A percentile compares a stretch with the other conserved stretches of the same genome.
Evolutionary conservation across 2,113 vertebrate genomes (phyloP).

Genomic region (Dasypus novemcinctus): DNA sequence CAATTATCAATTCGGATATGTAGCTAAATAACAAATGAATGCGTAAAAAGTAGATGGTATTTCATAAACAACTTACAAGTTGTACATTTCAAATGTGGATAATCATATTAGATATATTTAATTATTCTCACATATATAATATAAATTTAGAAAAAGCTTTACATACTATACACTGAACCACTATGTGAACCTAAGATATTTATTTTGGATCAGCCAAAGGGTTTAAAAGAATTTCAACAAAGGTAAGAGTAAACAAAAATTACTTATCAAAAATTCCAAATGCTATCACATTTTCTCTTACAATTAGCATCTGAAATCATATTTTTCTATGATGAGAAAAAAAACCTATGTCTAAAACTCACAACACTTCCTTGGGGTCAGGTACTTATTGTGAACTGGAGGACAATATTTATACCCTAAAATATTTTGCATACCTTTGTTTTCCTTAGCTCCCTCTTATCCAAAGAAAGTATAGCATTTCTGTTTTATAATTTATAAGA

Average conservation of each 20-base stretch:
- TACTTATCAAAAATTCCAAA: neutral
- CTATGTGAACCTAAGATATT: neutral
- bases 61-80: conserved; percentile 10
- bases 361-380: neutral
- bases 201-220: neutral
- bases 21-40: neutral
- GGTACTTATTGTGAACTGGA: neutral
- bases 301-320: neutral
- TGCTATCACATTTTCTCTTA: neutral
- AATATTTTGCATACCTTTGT: neutral
- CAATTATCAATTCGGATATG: neutral
- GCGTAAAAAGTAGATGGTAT: neutral
- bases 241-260: conserved; percentile 33
- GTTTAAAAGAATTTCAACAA: conserved; percentile 42
- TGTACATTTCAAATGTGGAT: neutral
- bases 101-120: neutral
- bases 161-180: neutral
- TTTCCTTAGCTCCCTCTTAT: conserved; percentile 9
- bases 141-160: conserved; percentile 25
- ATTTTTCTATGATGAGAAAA: neutral
- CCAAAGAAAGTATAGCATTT: neutral
- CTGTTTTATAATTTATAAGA: neutral
- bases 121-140: neutral
- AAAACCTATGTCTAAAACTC: neutral
- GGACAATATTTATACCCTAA: conserved; percentile 4